phyloP scores from a whole-genome alignment of 2,888 invertebrate genomes.

The Chloromyia formosa region DNA sequence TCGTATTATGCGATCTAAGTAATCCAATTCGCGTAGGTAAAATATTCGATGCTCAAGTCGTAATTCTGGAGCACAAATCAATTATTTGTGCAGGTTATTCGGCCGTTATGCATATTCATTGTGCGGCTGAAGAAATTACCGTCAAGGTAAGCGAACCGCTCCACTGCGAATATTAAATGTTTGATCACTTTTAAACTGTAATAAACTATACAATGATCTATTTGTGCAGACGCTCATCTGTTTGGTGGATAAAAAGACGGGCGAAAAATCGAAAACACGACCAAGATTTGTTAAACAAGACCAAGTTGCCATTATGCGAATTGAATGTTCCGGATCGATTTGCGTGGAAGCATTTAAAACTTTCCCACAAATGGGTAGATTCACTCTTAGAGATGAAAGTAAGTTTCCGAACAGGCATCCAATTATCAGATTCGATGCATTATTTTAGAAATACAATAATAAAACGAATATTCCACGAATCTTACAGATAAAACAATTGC shows the following conservation, averaged over 20 bases:
- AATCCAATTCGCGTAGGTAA: constrained; percentile 94
- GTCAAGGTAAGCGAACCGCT: constrained; percentile 91
- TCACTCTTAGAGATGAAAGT: constrained; percentile 99
- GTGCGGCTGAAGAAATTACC: constrained; percentile 97
- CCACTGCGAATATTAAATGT: too few species aligned
- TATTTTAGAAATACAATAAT: neutral
- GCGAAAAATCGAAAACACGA: constrained; percentile 93
- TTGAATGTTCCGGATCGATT: constrained; percentile 96
- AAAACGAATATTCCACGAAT: neutral
- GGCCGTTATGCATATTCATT: constrained; percentile 99
- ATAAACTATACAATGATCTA: constrained; percentile 51
- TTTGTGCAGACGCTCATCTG: constrained; percentile 86
- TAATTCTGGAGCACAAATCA: constrained; percentile 98
- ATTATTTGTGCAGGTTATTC: constrained; percentile 99
- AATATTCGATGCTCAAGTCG: constrained; percentile 97
- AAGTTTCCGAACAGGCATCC: constrained; percentile 61
- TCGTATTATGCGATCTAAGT: constrained; percentile 93
- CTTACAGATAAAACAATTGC: constrained; percentile 94
- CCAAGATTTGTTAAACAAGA: constrained; percentile 99
- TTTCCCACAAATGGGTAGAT: constrained; percentile 99
- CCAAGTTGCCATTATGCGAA: constrained; percentile 98
- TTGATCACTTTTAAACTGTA: constrained; percentile 45
- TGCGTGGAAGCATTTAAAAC: constrained; percentile 99
- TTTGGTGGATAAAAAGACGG: constrained; percentile 97
- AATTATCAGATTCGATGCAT: neutral